A percentile compares a stretch with the other conserved stretches of the same genome.
phyloP scores from a whole-genome alignment of 2,888 invertebrate species.

The Agonopterix subpropinquella region DNA sequence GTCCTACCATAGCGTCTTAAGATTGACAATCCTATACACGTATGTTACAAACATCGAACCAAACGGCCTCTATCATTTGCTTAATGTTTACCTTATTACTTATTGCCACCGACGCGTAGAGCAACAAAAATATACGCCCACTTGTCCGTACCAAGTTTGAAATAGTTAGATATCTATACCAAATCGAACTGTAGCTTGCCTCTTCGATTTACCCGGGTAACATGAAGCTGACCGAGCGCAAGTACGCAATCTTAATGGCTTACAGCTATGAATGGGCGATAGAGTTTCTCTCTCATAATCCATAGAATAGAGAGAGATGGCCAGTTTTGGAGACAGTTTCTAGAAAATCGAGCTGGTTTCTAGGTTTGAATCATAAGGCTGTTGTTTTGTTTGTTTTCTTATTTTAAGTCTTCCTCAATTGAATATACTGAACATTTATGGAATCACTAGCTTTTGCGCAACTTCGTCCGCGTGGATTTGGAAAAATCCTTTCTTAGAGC shows the following conservation, averaged over 20 bases:
- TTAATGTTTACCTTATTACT: conserved; percentile 67
- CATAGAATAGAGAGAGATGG: conserved; percentile 13
- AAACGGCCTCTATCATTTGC: conserved; percentile 46
- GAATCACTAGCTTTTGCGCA: too few species aligned
- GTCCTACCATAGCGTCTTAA: too few species aligned
- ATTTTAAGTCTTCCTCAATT: too few species aligned
- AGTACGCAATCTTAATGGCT: conserved; percentile 32
- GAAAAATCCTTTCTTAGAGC: too few species aligned
- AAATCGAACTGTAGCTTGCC: conserved; percentile 20
- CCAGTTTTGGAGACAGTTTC: background rate
- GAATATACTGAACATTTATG: too few species aligned
- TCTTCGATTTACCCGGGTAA: conserved; percentile 41
- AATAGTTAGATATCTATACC: conserved; percentile 26
- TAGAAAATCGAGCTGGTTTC: too few species aligned
- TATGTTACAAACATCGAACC: conserved; percentile 21
- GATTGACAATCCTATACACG: background rate
- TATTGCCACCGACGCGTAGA: conserved; percentile 55
- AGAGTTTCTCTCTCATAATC: conserved; percentile 21
- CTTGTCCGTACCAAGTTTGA: conserved; percentile 31
- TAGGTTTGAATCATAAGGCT: too few species aligned
- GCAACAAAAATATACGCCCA: conserved; percentile 60
- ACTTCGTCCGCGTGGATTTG: too few species aligned
- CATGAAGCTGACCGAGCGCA: conserved; percentile 26
- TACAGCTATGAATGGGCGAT: conserved; percentile 33
- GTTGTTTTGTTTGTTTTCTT: too few species aligned